phyloP scores from a whole-genome alignment of 2,888 invertebrate genomes.

The Endotricha flammealis region DNA sequence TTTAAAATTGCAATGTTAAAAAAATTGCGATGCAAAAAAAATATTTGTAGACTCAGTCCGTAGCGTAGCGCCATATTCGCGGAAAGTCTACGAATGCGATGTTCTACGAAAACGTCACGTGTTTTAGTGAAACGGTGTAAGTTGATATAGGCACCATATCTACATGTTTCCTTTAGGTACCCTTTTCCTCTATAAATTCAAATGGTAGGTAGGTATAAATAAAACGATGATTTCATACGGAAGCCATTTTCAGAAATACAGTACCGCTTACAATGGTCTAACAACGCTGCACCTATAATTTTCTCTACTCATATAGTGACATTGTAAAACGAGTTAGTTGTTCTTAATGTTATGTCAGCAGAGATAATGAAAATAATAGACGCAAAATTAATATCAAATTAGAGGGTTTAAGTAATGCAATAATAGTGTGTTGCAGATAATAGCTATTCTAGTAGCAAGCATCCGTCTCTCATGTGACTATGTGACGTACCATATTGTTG shows the following conservation, averaged over 20 bases:
- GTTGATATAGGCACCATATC: too few relatives aligned
- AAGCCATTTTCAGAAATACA: constrained; percentile 51
- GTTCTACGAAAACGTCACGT: too few relatives aligned
- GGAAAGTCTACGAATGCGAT: too few relatives aligned
- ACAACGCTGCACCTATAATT: constrained; percentile 63
- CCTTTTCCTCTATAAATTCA: too few relatives aligned
- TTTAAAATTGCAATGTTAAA: too few relatives aligned
- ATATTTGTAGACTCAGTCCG: too few relatives aligned
- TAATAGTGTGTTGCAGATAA: constrained; percentile 55
- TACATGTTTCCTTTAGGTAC: too few relatives aligned
- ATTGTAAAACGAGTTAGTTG: constrained; percentile 63
- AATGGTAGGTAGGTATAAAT: too few relatives aligned
- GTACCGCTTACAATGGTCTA: constrained; percentile 31
- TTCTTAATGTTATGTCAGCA: constrained; percentile 60
- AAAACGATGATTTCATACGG: constrained; percentile 25
- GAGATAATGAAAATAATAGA: constrained; percentile 74
- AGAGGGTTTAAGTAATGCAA: constrained; percentile 69
- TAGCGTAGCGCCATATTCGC: too few relatives aligned
- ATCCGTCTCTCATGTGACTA: background rate
- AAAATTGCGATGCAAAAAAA: too few relatives aligned
- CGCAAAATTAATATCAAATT: constrained; percentile 72
- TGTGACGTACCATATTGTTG: constrained; percentile 6
- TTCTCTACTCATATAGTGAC: constrained; percentile 51
- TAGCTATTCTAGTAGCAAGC: constrained; percentile 51
- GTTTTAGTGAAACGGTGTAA: too few relatives aligned